Conservation (phyloP, 1,140 invertebrate species). For the Melipona quadrifasciata region DNA sequence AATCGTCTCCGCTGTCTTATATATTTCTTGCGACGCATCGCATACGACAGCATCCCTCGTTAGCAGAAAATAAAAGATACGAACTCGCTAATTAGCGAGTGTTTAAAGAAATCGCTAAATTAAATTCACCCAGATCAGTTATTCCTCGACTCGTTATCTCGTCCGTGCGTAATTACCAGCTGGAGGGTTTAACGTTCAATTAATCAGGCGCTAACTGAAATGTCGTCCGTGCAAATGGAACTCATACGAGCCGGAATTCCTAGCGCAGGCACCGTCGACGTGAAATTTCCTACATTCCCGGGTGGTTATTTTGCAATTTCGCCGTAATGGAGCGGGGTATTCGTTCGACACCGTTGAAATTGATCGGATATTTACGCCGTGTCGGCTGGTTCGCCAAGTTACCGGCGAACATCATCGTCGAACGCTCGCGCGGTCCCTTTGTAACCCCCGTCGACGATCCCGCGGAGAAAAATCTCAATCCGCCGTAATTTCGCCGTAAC, state of each 20-base stretch:
- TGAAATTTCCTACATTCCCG: neutral
- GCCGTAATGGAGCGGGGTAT: neutral
- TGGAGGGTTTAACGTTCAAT: neutral
- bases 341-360: neutral
- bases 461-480: constrained; percentile 30
- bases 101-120: too few relatives aligned
- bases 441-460: neutral
- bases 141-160: too few relatives aligned
- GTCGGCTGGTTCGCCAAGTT: neutral
- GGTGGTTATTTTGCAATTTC: neutral
- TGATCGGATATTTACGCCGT: constrained; percentile 10
- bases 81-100: too few relatives aligned
- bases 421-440: constrained; percentile 2
- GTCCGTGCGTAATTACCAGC: too few relatives aligned
- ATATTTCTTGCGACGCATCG: too few relatives aligned
- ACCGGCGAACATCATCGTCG: neutral
- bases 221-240: neutral
- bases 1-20: too few relatives aligned
- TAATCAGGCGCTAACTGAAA: neutral
- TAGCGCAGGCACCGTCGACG: neutral
- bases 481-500: constrained; percentile 36
- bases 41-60: too few relatives aligned
- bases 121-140: too few relatives aligned
- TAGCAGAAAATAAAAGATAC: too few relatives aligned
- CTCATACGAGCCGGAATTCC: neutral